Base-by-base conservation (phyloP, 2,113 vertebrate species). In the Ameiurus melas region DNA sequence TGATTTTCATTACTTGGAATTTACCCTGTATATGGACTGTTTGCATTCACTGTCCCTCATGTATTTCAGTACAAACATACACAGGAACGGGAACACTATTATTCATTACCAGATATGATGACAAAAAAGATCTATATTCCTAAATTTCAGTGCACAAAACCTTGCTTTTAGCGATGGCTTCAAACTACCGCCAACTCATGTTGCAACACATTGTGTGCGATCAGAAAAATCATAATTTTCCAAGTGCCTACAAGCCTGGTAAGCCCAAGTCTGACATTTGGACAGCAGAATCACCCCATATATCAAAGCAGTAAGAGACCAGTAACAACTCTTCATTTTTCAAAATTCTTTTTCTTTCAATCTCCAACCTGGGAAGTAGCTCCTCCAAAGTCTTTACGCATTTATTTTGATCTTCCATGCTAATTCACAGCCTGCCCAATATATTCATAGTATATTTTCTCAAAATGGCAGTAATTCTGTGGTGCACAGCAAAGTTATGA, bases 401-500 rank as follows among this genome's bases (percentile, higher is more conserved):
- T 98, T 98, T 96, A 96, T 96, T 97, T 97, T 98, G 96, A 97
- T 98, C 97, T 96, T 94, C 93, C 94, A 97, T 98, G 97, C 98
- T 98, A 97, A 98, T 98, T 99, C 97, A 97, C 96, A 97, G 95
- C 95, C 96, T 92, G 94, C 95, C 71, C 85, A 86, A 86, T 85
- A 85, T 85, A 85, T 95, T 95, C 95, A 95, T 96, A 95, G 97
- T 98, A 96, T 96, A 96, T 98, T 98, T 98, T 96, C 96, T 97
- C 96, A 97, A 98, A 99, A 99, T 97, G 96, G 96, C 96, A 96
- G 97, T 99, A 98, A 99, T 98, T 99, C 97, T 96, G 97, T 96
- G 96, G 95, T 93, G 96, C 97, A 96, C 96, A 96, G 96, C 95
- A 95, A 98, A 99, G 97, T 99, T 98, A 99, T 98, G 97, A 99